Evolutionary conservation across 1,140 invertebrate species (phyloP), one percentile per base, ranked within the genome.

Genomic region (Heliconius nattereri): DNA sequence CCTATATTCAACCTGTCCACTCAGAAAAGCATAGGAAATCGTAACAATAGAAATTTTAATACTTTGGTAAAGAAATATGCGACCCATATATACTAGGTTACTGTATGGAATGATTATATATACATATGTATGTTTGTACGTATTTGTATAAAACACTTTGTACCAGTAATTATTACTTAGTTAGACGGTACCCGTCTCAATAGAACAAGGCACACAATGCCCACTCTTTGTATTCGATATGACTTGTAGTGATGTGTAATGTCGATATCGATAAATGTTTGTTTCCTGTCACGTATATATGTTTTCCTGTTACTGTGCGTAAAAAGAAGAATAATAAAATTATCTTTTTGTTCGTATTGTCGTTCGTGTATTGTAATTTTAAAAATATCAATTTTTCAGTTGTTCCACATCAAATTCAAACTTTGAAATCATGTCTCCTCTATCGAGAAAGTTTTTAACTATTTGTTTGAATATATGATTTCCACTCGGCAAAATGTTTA

Each of bases 161-260:
- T 60, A 76, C 70, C 26, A n/a, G 49, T 80, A 80, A 80, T 80
- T 80, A 80, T 80, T 75, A 80, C 74, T 80, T 80, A 80, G 78
- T 80, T 80, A 80, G 78, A 75, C 74, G 66, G n/a, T 71, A 79
- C 66, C 45, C 73, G 73, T 57, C 78, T 80, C 78, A 76, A 76
- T 80, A 52, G 78, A 80, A 80, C 78, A 80, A 60, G 74, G 26
- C 75, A 70, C 57, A 80, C 78, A 80, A 80, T 80, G 78, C 49
- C 75, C 73, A 52, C 40, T 66, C 78, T 80, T 80, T 80, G 78
- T 76, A 73, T 76, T 76, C 78, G 74, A 80, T 80, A 80, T 73
- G 78, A 79, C 73, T 74, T 23, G n/a, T 72, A 80, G 78, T 52
- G 74, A 80, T 73, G 78, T 32, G 49, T 2, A 11, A 29, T 52